Evolutionary conservation across 2,888 invertebrate genomes (phyloP), one percentile per base, ranked within the genome.

Genomic region (Augiades crinisus): DNA sequence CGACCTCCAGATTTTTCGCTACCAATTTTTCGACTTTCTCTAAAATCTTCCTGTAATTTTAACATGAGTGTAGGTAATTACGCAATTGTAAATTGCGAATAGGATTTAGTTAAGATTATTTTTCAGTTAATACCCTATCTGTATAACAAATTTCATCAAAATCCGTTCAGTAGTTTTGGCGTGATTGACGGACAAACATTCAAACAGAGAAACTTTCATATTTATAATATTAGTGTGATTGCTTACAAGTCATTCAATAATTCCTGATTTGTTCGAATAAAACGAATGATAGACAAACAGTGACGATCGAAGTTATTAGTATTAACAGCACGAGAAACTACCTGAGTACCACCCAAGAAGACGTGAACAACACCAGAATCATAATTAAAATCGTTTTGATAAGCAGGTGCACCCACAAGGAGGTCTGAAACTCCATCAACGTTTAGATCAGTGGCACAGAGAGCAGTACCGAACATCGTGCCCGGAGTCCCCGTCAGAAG

Each of bases 341-440:
- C 77, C 59, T 54, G 8, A 12, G 61, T 49, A 0, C 75, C 71
- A 14, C 75, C 78, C 2, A 64, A 22, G 60, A 83, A 92, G 33
- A 91, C 79, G 60, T 90, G 88, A 6, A 92, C 74, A n/a, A 87
- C 88, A 1, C 92, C 93, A 60, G 83, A 79, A 55, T 93, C 92
- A 33, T 62, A 78, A 4, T 54, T n/a, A n/a, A n/a, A 57, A 0
- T 63, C 58, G 1, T 49, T 44, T 5, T 43, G 30, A 0, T 78
- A 67, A 55, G 75, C 77, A 0, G 93, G 93, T 3, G 93, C 92
- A 0, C 92, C 92, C 0, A 93, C 91, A 0, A 93, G 55, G 5
- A 93, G 68, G 51, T 93, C 93, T 30, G 91, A 86, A 4, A 77
- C 73, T 0, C 78, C 82, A 61, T 93, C 93, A 0, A 63, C 63